These are phyloP conservation scores for Drosophila cognata DNA, from an alignment of 2,888 invertebrate genomes.

Conservation along the genomic window DNA sequence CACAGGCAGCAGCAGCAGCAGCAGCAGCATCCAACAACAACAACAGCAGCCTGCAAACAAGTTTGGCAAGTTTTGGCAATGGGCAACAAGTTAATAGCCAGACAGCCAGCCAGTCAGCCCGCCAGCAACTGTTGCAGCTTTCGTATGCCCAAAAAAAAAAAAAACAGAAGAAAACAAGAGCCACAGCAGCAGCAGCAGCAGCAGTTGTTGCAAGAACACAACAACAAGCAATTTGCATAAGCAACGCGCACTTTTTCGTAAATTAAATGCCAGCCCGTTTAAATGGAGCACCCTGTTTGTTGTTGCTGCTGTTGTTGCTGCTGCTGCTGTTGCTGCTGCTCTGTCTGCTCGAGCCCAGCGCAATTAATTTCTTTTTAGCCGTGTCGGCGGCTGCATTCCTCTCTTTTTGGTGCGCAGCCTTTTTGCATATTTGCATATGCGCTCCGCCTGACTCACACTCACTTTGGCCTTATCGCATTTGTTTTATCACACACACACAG, in stretches of 20 bases:
- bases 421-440: conserved; percentile 75
- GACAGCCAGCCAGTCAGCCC: conserved; percentile 33
- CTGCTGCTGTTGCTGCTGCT: conserved; percentile 39
- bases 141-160: conserved; percentile 61
- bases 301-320: conserved; percentile 41
- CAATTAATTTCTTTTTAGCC: conserved; percentile 81
- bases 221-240: conserved; percentile 78
- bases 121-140: conserved; percentile 68
- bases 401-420: conserved; percentile 62
- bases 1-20: conserved; percentile 44
- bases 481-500: conserved; percentile 72
- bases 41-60: conserved; percentile 68
- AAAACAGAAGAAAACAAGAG: conserved; percentile 27
- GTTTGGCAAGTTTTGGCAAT: conserved; percentile 77
- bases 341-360: conserved; percentile 72
- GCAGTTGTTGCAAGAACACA: conserved; percentile 46
- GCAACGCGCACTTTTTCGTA: conserved; percentile 82
- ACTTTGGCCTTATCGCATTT: conserved; percentile 77
- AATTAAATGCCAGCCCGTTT: conserved; percentile 75
- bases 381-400: conserved; percentile 79
- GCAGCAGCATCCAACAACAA: conserved; percentile 27
- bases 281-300: conserved; percentile 78
- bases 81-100: conserved; percentile 78
- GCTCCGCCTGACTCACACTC: conserved; percentile 76
- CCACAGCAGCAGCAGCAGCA: conserved; percentile 41